These are phyloP conservation scores for Hoplodrina blanda DNA, from an alignment of 2,888 invertebrate species.

Conservation along the genomic window DNA sequence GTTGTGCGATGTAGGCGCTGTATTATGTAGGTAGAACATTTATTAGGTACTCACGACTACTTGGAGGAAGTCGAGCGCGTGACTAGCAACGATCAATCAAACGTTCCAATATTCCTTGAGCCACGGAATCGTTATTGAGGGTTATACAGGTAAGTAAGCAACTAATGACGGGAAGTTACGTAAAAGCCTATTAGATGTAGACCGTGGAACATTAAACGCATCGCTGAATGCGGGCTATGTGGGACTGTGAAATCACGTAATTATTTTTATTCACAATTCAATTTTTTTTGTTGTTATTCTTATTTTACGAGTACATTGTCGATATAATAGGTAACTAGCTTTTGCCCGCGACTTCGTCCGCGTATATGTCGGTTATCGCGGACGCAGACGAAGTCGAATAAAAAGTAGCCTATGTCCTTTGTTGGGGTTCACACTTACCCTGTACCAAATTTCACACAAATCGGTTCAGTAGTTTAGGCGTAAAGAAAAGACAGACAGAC, in stretches of 20 bases:
- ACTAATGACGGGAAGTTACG: slow-evolving; percentile 57
- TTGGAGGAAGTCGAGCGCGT: slow-evolving; percentile 65
- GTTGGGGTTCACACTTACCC: too few species aligned
- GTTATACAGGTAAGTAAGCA: slow-evolving; percentile 39
- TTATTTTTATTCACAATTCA: background rate
- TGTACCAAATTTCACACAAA: too few species aligned
- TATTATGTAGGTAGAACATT: slow-evolving; percentile 31
- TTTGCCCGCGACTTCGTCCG: too few species aligned
- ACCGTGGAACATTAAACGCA: slow-evolving; percentile 38
- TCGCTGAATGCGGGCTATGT: slow-evolving; percentile 38
- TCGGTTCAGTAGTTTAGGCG: too few species aligned
- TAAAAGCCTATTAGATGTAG: slow-evolving; percentile 38
- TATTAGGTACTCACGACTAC: slow-evolving; percentile 27
- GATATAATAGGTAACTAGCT: slow-evolving; percentile 7
- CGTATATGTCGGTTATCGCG: too few species aligned
- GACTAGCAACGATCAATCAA: slow-evolving; percentile 72
- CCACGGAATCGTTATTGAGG: slow-evolving; percentile 56
- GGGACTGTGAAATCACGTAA: slow-evolving; percentile 25
- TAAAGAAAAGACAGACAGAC: too few species aligned
- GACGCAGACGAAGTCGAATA: too few species aligned
- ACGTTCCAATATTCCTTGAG: slow-evolving; percentile 63
- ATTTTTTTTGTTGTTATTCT: slow-evolving; percentile 10
- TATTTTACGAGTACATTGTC: slow-evolving; percentile 2
- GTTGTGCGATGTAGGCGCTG: slow-evolving; percentile 30
- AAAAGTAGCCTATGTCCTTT: too few species aligned